Evolutionary conservation across 1,140 invertebrate genomes (phyloP), one percentile per base, ranked within the genome.

Genomic region (Panagrolaimus sp.): DNA sequence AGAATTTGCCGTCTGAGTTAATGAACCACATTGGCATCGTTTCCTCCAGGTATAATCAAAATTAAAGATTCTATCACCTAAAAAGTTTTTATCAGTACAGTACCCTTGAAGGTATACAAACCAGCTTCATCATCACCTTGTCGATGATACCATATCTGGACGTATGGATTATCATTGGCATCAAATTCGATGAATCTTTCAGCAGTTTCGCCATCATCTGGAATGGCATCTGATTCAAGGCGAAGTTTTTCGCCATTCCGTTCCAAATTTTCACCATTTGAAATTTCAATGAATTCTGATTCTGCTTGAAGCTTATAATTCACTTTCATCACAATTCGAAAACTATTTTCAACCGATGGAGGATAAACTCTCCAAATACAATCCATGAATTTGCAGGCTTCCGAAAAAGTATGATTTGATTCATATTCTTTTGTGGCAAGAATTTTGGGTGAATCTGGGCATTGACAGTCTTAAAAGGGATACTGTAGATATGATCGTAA

Each of bases 341-440:
- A 64, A 21, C 32, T 17, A 17, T 21, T 28, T 47, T 52, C 21
- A 14, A 38, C 2, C 32, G 47, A 47, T 15, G 64, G 48, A 44
- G 28, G 21, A n/a, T 44, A 24, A 38, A 75, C 73, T 10, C 44
- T 15, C 73, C 73, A 75, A 38, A 75, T 76, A 32, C 73, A 75
- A 64, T 75, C 73, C 73, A 75, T 73, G 28, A n/a, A 74, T 38
- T 44, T 43, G 24, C 71, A 72, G 5, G 71, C 55, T 43, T 67
- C 28, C 14, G 15, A 21, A 14, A 46, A 24, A 48, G 47, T 62
- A 24, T 44, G 28, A 24, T 69, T 62, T 2, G 48, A n/a, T 38
- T 45, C 70, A n/a, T 68, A 45, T 28, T 66, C 21, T 9, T 44
- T 21, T 17, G 26, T 24, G 10, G 3, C 38, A 24, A 76, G 45